Percentiles rank a stretch among this genome's conserved stretches.
These are phyloP conservation scores for Holacanthus passer DNA, from an alignment of 2,113 vertebrate genomes.

Conservation along the genomic window DNA sequence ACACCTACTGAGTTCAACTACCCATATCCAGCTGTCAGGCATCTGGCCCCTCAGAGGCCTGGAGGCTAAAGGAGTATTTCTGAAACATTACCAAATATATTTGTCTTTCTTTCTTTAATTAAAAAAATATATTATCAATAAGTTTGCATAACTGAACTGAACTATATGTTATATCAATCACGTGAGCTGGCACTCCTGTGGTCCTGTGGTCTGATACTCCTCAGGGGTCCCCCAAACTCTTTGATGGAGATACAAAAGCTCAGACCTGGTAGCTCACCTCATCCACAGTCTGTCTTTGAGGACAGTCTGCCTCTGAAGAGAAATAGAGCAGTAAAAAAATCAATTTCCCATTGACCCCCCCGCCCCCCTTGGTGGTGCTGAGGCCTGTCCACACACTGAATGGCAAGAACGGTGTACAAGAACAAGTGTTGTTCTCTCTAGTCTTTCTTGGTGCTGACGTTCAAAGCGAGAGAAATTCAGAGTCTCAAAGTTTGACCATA, in stretches of 20 bases:
- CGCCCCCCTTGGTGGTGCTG: background rate
- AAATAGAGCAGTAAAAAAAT: constrained; percentile 28
- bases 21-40: background rate
- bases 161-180: background rate
- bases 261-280: constrained; percentile 4
- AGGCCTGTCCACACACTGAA: background rate
- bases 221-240: background rate
- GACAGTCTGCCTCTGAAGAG: constrained; percentile 12
- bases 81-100: background rate
- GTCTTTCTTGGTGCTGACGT: background rate
- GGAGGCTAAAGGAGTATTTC: background rate
- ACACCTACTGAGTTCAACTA: too few species aligned
- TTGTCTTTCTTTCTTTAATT: background rate
- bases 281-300: constrained; percentile 22
- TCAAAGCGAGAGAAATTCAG: constrained; percentile 1
- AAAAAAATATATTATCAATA: background rate
- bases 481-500: background rate
- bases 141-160: background rate
- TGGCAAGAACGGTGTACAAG: background rate
- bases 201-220: background rate
- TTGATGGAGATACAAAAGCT: constrained; percentile 25
- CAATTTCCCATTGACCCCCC: constrained; percentile 24
- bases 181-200: background rate
- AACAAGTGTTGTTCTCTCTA: background rate
- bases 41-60: too few species aligned